Evolutionary conservation across 2,888 invertebrate species (phyloP).

Genomic region (Synergus laeviventris): DNA sequence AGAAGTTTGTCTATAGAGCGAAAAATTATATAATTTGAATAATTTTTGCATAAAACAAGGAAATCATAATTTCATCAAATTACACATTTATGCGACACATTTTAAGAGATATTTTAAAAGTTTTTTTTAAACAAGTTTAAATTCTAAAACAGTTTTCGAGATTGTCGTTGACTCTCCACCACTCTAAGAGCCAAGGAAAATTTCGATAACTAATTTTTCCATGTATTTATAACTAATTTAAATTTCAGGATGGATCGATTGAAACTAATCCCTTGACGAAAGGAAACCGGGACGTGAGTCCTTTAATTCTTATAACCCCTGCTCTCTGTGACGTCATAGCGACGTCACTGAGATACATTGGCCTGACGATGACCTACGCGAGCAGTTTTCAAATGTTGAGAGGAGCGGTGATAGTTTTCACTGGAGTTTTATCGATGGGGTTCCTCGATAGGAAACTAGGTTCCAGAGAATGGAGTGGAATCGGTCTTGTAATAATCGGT

Average conservation of each 20-base stretch:
- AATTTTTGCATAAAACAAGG: too few relatives aligned
- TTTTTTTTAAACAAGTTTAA: too few relatives aligned
- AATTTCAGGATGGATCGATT: constrained; percentile 66
- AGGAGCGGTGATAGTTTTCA: constrained; percentile 93
- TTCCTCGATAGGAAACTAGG: constrained; percentile 84
- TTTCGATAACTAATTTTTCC: too few relatives aligned
- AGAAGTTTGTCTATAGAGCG: too few relatives aligned
- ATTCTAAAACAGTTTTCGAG: too few relatives aligned
- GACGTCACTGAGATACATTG: constrained; percentile 93
- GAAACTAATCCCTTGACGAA: constrained; percentile 80
- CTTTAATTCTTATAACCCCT: constrained; percentile 88
- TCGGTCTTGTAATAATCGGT: constrained; percentile 84
- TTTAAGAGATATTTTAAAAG: too few relatives aligned
- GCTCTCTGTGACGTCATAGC: constrained; percentile 93
- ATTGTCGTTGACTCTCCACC: too few relatives aligned
- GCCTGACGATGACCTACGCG: constrained; percentile 92
- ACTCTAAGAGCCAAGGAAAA: too few relatives aligned
- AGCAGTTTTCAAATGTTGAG: constrained; percentile 98
- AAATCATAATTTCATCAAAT: too few relatives aligned
- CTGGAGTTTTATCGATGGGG: constrained; percentile 89
- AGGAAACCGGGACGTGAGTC: constrained; percentile 87
- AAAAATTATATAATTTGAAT: too few relatives aligned
- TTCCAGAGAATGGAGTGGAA: constrained; percentile 86
- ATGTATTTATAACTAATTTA: too few relatives aligned
- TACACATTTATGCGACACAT: too few relatives aligned